Base-by-base conservation (phyloP, 2,888 invertebrate genomes). In the Trichogramma dendrolimi region DNA sequence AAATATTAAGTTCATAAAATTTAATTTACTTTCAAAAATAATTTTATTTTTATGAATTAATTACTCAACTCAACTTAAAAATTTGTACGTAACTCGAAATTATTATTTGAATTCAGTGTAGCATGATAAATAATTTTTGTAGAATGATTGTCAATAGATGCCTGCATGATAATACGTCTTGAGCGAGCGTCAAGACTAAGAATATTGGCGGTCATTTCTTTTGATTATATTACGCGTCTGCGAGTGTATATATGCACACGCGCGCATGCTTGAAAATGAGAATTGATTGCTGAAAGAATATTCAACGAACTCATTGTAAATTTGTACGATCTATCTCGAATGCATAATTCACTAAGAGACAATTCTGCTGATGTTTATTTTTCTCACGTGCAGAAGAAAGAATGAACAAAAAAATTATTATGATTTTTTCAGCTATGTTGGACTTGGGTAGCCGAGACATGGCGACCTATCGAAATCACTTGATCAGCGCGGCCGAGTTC, bases 401-500 rank as follows among this genome's bases (percentile, higher is more conserved):
- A 47, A 57, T 53, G 38, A n/a, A 14, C 8, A 7, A 5, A 58
- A 48, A 5, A 6, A 4, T 52, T 55, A 4, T 39, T 42, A 65
- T 62, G 65, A 65, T 68, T 47, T 56, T 80, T 80, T 40, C 75
- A 85, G 84, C 72, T 43, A 65, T 84, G 0, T 69, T 85, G 5
- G 68, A 73, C 1, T 69, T 73, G 1, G 80, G 80, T 1, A 67
- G 68, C 14, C 47, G 67, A 0, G 76, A 82, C 58, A 68, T 80
- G 6, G 68, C 79, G 0, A 75, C 79, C 2, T 86, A 83, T 68
- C 79, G 79, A 57, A 80, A 81, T 57, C 80, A 81, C 51, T 79
- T 83, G 53, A 73, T 85, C 5, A 74, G 80, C 0, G 85, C 84
- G 1, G 73, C 83, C 0, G 82, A 84, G 71, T 82, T 84, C 61